Conservation (phyloP, 2,797 vertebrate genomes). For the Eutrigla gurnardus region DNA sequence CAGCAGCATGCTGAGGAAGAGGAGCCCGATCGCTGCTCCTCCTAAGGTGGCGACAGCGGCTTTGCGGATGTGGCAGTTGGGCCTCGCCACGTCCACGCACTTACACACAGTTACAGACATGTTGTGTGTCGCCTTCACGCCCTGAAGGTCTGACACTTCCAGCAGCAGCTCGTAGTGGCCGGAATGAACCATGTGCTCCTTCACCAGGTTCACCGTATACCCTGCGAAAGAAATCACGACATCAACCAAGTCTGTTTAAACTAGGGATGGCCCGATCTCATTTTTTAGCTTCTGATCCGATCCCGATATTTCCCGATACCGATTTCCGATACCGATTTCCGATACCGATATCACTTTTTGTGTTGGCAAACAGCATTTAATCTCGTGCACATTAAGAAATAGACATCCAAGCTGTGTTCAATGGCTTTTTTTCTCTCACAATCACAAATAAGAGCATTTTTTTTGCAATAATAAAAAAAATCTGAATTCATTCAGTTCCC, state of each 20-base stretch:
- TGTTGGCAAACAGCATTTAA: no score
- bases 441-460: no score
- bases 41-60: not conserved
- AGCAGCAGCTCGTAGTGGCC: slow-evolving; percentile 64
- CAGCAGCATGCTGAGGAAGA: slow-evolving; percentile 51
- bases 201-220: slow-evolving; percentile 67
- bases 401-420: no score
- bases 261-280: not conserved
- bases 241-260: not conserved
- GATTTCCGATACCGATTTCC: no score
- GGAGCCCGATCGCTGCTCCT: slow-evolving; percentile 25
- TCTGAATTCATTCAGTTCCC: no score
- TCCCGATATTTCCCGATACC: no score
- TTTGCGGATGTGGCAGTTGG: slow-evolving; percentile 48
- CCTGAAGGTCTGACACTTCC: slow-evolving; percentile 78
- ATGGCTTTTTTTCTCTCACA: no score
- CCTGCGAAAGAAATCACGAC: slow-evolving; percentile 51
- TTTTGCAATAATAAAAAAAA: no score
- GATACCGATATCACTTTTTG: no score
- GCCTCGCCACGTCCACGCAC: slow-evolving; percentile 37
- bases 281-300: no score
- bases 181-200: slow-evolving; percentile 53
- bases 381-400: no score
- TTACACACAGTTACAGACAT: slow-evolving; percentile 78
- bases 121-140: slow-evolving; percentile 48